Evolutionary conservation across 2,888 invertebrate species (phyloP), one percentile per base, ranked within the genome.

Genomic region (Chrysolina oricalcia): DNA sequence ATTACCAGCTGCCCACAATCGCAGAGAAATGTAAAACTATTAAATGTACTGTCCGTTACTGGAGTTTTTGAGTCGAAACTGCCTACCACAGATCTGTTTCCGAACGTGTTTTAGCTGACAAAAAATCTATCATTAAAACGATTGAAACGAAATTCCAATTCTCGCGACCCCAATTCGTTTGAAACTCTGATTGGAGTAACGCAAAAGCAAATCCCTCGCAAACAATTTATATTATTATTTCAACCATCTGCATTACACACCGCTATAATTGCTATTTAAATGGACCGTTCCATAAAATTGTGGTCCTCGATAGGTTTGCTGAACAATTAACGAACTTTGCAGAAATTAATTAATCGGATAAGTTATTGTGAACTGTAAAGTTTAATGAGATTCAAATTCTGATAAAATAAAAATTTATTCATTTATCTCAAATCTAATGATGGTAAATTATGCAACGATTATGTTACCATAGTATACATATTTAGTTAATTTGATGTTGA

Each of bases 151-250:
- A 59, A 35, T 59, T 59, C n/a, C 59, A 59, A 27, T 59, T 35
- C 59, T 11, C 59, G 15, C 59, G 35, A 59, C 59, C 35, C 59
- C 59, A 15, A 50, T 50, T 19, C 27, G 27, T 35, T 59, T n/a
- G 35, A 35, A 59, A 59, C 11, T 35, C 59, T 15, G 59, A 59
- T 35, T 59, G 17, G 59, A 35, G 35, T 8, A 11, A 35, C 59
- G 59, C 59, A 59, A 59, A 59, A 59, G 35, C 35, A 35, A 59
- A 59, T 35, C 35, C 59, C 59, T 59, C 59, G 59, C 35, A 1
- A 59, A 59, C 59, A 59, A 59, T 59, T 59, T 27, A 35, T 27
- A 35, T 59, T 59, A 59, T 59, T 59, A 59, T 59, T 59, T 59
- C 59, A 23, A 59, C 27, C 59, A n/a, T 27, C 23, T 59, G 59